Evolutionary conservation across 2,113 vertebrate species (phyloP), one percentile per base, ranked within the genome.

Genomic region (Orientallactaga bullata): DNA sequence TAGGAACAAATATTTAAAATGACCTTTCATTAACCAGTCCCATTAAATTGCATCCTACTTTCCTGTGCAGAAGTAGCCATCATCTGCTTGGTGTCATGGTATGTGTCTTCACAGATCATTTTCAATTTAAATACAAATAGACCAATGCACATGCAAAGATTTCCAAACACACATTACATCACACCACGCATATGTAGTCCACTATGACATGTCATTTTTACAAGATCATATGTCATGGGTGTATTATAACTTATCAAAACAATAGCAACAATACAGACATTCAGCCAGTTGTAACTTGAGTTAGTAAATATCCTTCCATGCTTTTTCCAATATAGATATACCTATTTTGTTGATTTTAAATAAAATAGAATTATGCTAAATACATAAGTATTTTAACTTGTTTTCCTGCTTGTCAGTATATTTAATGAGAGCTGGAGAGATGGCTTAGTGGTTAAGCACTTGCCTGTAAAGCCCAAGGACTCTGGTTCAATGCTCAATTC

Each of bases 111-210:
- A 55, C 20, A 80, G 32, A 61, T 4, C 11, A 89, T 71, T 58
- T 94, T 86, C 21, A 80, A 26, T 68, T 88, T 88, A 68, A 80
- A 55, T 89, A 42, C 9, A 78, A 58, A n/a, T 55, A 84, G 11
- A 90, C 17, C 30, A 42, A 83, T 17, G 18, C 42, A 85, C 17
- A 77, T 13, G 51, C 23, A 65, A 2, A 65, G 30, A 84, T 93
- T 87, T 93, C 93, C 72, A 72, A 93, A 83, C 63, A 83, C 11
- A 63, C 12, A 69, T 61, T 39, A 28, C 26, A 39, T 79, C 63
- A 42, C 74, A 21, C 32, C 60, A 13, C 65, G 21, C 9, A 51
- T 47, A 47, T 47, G 42, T 20, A 82, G 85, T 93, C 89, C 42
- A 76, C 8, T 68, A 47, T 76, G 61, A 80, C 10, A 76, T 65